Conservation (phyloP, 2,113 vertebrate genomes). For the Engystomops pustulosus region DNA sequence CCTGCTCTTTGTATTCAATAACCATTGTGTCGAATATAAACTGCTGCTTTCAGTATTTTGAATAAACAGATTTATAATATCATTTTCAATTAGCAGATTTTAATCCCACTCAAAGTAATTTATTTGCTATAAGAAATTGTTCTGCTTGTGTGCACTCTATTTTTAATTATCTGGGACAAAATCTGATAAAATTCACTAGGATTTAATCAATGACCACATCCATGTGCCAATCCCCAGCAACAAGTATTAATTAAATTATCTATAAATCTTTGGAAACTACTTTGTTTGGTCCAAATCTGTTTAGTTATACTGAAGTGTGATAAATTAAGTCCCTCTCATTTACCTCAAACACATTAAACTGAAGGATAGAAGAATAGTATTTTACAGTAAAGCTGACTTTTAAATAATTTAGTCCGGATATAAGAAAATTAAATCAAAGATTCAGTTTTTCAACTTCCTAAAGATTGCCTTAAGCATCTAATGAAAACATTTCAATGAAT, state of each 20-base stretch:
- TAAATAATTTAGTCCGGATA: background rate
- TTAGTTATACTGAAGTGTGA: slow-evolving; percentile 24
- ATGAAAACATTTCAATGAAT: too few relatives aligned
- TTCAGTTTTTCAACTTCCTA: background rate
- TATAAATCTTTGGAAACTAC: slow-evolving; percentile 40
- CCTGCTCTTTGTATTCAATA: slow-evolving; percentile 25
- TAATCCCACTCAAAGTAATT: slow-evolving; percentile 54
- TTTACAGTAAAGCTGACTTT: background rate
- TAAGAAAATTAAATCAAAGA: background rate
- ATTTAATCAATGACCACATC: slow-evolving; percentile 50
- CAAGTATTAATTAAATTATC: slow-evolving; percentile 47
- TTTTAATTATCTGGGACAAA: slow-evolving; percentile 57
- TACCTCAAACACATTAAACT: background rate
- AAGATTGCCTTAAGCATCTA: too few relatives aligned
- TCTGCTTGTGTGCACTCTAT: slow-evolving; percentile 46
- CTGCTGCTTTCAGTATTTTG: slow-evolving; percentile 49
- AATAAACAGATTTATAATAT: slow-evolving; percentile 60
- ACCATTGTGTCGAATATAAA: slow-evolving; percentile 46
- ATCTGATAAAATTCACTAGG: slow-evolving; percentile 39
- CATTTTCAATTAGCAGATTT: slow-evolving; percentile 57
- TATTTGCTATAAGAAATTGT: slow-evolving; percentile 53
- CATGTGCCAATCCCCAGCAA: slow-evolving; percentile 32
- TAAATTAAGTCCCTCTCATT: background rate
- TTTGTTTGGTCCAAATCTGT: slow-evolving; percentile 44
- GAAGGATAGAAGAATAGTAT: background rate